A percentile compares a stretch with the other conserved stretches of the same genome.
Conservation (phyloP, 2,888 invertebrate species). For the Monoplex corrugatus region DNA sequence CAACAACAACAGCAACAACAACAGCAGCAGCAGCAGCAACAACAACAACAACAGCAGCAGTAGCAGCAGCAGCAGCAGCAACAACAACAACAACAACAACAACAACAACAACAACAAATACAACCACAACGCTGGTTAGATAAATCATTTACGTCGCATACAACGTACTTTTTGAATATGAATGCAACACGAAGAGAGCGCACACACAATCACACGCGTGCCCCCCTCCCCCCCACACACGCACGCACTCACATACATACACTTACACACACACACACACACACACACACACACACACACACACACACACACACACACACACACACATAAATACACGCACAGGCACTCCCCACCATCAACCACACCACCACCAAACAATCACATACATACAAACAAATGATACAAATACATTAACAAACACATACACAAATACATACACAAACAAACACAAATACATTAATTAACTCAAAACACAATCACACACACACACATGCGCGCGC, state of each 20-base stretch:
- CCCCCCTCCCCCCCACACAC: not conserved
- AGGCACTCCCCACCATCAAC: no score
- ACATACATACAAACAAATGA: not conserved
- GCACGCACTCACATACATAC: not conserved
- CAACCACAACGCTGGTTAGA: not conserved
- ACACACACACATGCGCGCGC: slow-evolving; percentile 19
- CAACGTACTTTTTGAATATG: no score
- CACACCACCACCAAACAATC: not conserved
- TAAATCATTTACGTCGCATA: no score
- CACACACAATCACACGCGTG: not conserved
- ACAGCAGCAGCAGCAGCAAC: no score
- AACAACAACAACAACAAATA: not conserved
- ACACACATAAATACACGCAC: not conserved
- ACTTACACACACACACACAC: slow-evolving; percentile 10
- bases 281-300: slow-evolving; percentile 10
- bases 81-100: not conserved
- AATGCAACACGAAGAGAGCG: no score
- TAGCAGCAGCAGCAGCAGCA: not conserved
- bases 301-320: not conserved
- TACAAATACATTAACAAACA: not conserved
- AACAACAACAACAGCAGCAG: no score
- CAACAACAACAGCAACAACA: no score
- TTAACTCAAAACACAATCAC: not conserved
- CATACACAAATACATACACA: slow-evolving; percentile 23
- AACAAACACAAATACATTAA: not conserved